These are phyloP conservation scores for Sitobion miscanthi DNA, from an alignment of 1,140 invertebrate genomes.

Conservation along the genomic window DNA sequence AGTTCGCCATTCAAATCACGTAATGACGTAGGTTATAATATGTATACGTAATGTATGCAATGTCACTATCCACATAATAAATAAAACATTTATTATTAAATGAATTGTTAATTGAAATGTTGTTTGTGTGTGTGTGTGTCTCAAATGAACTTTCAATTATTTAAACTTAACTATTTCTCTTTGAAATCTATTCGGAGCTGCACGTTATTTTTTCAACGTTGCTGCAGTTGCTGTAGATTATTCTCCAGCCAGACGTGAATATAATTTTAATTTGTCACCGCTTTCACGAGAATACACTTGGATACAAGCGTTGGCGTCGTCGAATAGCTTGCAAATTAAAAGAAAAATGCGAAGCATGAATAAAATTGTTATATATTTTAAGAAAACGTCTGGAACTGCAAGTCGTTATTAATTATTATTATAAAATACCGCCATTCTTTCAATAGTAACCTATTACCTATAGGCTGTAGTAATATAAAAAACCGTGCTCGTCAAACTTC, in stretches of 20 bases:
- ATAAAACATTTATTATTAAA: background rate
- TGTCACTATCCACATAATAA: background rate
- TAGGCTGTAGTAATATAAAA: background rate
- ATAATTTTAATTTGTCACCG: background rate
- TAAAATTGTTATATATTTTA: background rate
- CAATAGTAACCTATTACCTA: background rate
- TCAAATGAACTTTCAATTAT: background rate
- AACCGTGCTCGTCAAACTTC: background rate
- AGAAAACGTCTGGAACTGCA: background rate
- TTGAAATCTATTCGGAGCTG: background rate
- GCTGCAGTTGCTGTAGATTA: background rate
- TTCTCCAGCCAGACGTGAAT: background rate
- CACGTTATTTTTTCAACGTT: background rate
- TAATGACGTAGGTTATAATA: background rate
- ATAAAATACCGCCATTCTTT: background rate
- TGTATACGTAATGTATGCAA: background rate
- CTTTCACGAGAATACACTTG: background rate
- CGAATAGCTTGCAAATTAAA: background rate
- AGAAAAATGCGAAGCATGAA: background rate
- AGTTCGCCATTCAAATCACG: background rate
- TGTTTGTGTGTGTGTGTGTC: background rate
- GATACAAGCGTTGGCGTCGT: background rate
- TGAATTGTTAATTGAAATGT: slow-evolving; percentile 19
- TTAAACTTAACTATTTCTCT: background rate
- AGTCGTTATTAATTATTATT: background rate